A percentile compares a stretch with the other conserved stretches of the same genome.
phyloP scores from a whole-genome alignment of 2,797 vertebrate species.

The Lindbergichthys nudifrons region DNA sequence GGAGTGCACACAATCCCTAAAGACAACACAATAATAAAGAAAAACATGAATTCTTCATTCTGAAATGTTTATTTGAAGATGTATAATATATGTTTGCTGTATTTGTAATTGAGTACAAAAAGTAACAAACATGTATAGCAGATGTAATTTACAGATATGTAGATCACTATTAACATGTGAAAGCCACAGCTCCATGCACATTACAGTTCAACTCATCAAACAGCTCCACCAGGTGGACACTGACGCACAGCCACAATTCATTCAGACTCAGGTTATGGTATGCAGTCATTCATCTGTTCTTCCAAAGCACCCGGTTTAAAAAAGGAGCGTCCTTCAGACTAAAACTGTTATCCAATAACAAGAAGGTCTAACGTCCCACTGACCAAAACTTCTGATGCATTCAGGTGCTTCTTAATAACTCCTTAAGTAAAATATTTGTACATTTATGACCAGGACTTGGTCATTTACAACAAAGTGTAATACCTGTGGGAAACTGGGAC shows the following conservation, averaged over 20 bases:
- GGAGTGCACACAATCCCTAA: conserved; percentile 94
- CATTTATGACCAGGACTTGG: not conserved
- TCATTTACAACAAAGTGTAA: not conserved
- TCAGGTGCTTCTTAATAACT: not conserved
- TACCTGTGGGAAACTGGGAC: not conserved
- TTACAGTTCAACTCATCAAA: conserved; percentile 1
- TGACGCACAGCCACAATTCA: not conserved
- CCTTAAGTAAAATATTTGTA: not conserved
- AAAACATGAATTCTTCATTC: not conserved
- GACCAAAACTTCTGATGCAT: not conserved
- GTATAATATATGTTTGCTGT: not conserved
- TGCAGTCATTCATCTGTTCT: not conserved
- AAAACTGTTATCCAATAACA: not conserved
- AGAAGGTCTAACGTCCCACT: not conserved
- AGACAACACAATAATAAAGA: conserved; percentile 3
- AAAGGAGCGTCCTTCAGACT: not conserved
- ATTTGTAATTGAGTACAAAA: not conserved
- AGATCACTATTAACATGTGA: not conserved
- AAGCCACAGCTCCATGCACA: not conserved
- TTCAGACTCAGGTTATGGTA: not conserved
- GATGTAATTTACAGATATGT: not conserved
- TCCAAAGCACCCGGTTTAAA: not conserved
- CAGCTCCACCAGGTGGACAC: conserved; percentile 42
- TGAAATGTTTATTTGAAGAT: not conserved
- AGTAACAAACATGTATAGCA: not conserved